Base-by-base conservation (phyloP, 2,113 vertebrate species). In the Fukomys damarensis region DNA sequence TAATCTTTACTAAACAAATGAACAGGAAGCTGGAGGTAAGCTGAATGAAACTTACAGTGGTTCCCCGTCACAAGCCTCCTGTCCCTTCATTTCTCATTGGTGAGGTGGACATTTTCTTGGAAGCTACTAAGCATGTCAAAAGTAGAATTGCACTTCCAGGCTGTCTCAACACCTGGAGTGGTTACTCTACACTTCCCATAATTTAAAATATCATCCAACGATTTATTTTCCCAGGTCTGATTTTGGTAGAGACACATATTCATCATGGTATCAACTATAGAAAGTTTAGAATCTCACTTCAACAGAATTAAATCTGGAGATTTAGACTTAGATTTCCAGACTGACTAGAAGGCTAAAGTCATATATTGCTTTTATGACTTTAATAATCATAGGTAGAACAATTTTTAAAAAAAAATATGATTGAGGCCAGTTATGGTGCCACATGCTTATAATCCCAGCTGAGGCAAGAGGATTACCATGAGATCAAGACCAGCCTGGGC, bases 271-370 rank as follows among this genome's bases (percentile, higher is more conserved):
- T 14, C 35, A 90, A 66, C 28, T 70, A 3, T 20, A 63, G 24
- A 35, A 90, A 13, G 35, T 83, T 81, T 65, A 88, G n/a, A 93
- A 79, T 90, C 19, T 87, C 32, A 56, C 30, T 46, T 61, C 88
- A 91, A 86, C 14, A 91, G 49, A 94, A 74, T 72, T 79, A 54
- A 8, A 24, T 77, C 72, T 89, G 26, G 4, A 89, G 19, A 5
- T 86, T 89, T 93, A 70, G 30, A 35, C 22, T 89, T 43, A 65
- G 17, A 92, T 83, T 79, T 83, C 49, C 30, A 76, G 77, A 59
- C 4, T 80, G 30, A 94, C 89, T 22, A 38, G 38, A 93, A 97
- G 52, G 41, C 19, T 92, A 94, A 89, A 90, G 35, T 8, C 32
- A 92, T 20, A 87, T 28, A 20, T 52, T 32, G 76, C 35, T 35